phyloP scores from a whole-genome alignment of 2,113 vertebrate genomes.

The Callorhinus ursinus region DNA sequence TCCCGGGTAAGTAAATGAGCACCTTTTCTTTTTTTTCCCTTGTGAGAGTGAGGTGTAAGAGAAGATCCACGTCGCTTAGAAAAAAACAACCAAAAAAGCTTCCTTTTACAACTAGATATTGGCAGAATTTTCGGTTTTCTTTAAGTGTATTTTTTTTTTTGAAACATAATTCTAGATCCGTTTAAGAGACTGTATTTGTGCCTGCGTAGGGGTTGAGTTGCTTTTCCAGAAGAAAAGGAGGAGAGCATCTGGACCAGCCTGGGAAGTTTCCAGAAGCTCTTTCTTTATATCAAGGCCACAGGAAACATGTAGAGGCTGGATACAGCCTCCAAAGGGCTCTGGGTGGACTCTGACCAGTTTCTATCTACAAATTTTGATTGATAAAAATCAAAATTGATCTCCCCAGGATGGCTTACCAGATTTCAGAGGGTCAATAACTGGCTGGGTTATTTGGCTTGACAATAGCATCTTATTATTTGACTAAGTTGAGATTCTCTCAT shows the following conservation, averaged over 20 bases:
- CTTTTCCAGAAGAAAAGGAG: not conserved
- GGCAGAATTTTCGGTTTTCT: not conserved
- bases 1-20: constrained; percentile 52
- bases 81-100: not conserved
- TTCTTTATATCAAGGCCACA: not conserved
- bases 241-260: not conserved
- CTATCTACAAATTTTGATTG: not conserved
- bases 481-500: not conserved
- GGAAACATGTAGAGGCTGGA: rapidly evolving
- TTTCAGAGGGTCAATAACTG: not conserved
- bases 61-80: not conserved
- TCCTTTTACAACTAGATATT: not conserved
- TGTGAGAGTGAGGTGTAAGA: not conserved
- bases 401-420: not conserved
- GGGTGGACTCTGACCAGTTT: rapidly evolving
- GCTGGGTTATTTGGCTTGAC: not conserved
- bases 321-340: not conserved
- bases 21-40: not conserved
- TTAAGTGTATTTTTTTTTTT: not conserved
- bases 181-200: not conserved
- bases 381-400: not conserved
- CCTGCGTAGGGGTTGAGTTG: not conserved
- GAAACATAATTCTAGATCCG: not conserved
- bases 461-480: not conserved
- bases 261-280: not conserved